Evolutionary conservation across 2,888 invertebrate species (phyloP).

Genomic region (Cryptus viduatorius): DNA sequence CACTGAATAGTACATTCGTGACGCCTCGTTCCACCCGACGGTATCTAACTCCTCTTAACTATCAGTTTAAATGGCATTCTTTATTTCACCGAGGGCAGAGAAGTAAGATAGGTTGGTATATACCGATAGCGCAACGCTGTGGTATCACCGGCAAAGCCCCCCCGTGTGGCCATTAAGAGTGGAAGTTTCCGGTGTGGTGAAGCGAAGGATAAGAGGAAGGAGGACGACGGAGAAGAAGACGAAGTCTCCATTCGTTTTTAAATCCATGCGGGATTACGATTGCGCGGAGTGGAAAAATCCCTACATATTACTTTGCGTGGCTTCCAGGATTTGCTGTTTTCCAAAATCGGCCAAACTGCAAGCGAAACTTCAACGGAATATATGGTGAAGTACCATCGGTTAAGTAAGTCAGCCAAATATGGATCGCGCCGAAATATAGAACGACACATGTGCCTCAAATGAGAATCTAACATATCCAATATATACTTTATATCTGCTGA

Average conservation of each 20-base stretch:
- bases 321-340: not conserved
- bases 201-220: slow-evolving; percentile 13
- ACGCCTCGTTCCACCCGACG: slow-evolving; percentile 74
- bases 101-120: slow-evolving; percentile 30
- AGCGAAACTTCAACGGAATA: not conserved
- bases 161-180: slow-evolving; percentile 70
- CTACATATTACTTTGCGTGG: not conserved
- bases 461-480: not conserved
- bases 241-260: slow-evolving; percentile 25
- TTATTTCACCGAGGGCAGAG: slow-evolving; percentile 67
- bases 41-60: slow-evolving; percentile 77
- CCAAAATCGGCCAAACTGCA: not conserved
- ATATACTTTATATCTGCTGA: not conserved
- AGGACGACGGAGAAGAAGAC: slow-evolving; percentile 12
- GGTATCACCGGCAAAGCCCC: slow-evolving; percentile 62
- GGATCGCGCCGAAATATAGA: not conserved
- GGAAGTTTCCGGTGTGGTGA: slow-evolving; percentile 60
- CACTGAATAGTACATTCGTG: slow-evolving; percentile 70
- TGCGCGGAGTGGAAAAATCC: slow-evolving; percentile 31
- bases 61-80: slow-evolving; percentile 76
- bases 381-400: not conserved
- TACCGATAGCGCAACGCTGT: slow-evolving; percentile 40
- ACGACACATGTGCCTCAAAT: not conserved
- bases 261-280: slow-evolving; percentile 48
- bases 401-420: not conserved